A percentile compares a stretch with the other conserved stretches of the same genome.
phyloP scores from a whole-genome alignment of 1,140 invertebrate genomes.

The Bicyclus anynana region DNA sequence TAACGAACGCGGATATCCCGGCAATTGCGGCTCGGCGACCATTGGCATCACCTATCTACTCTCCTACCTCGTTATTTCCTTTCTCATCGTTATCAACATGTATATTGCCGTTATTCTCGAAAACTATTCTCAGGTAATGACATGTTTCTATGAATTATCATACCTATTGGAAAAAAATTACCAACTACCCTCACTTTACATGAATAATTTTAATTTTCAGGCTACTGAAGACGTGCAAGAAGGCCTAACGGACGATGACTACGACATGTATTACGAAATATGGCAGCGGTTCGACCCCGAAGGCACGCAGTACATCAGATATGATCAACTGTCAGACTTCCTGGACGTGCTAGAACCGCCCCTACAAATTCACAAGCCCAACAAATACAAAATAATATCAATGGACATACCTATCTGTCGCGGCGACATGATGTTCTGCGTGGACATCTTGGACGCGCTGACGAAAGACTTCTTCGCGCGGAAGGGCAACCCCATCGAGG shows the following conservation, averaged over 20 bases:
- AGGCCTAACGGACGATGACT: constrained; percentile 98
- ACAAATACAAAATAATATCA: constrained; percentile 98
- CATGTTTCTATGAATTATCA: constrained; percentile 50
- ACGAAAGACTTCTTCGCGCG: constrained; percentile 97
- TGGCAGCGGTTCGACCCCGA: constrained; percentile 99
- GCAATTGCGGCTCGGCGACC: constrained; percentile 94
- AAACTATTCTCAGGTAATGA: constrained; percentile 95
- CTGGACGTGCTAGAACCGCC: constrained; percentile 95
- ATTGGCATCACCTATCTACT: constrained; percentile 97
- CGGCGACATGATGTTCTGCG: constrained; percentile 97
- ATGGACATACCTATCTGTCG: constrained; percentile 99
- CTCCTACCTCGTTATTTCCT: constrained; percentile 97
- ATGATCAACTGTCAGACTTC: constrained; percentile 96
- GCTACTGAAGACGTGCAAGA: constrained; percentile 99
- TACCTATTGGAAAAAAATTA: neutral
- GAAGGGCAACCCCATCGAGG: constrained; percentile 94
- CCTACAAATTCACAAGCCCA: constrained; percentile 97
- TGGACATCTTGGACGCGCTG: constrained; percentile 97
- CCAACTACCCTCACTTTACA: neutral
- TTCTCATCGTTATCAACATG: constrained; percentile 99
- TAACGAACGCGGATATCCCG: constrained; percentile 90
- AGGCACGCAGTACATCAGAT: constrained; percentile 97
- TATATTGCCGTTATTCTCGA: constrained; percentile 99
- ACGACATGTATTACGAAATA: constrained; percentile 99
- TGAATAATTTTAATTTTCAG: constrained; percentile 32